A percentile compares a stretch with the other conserved stretches of the same genome.
These are phyloP conservation scores for Chelonoidis abingdonii DNA, from an alignment of 2,113 vertebrate genomes.

Conservation along the genomic window DNA sequence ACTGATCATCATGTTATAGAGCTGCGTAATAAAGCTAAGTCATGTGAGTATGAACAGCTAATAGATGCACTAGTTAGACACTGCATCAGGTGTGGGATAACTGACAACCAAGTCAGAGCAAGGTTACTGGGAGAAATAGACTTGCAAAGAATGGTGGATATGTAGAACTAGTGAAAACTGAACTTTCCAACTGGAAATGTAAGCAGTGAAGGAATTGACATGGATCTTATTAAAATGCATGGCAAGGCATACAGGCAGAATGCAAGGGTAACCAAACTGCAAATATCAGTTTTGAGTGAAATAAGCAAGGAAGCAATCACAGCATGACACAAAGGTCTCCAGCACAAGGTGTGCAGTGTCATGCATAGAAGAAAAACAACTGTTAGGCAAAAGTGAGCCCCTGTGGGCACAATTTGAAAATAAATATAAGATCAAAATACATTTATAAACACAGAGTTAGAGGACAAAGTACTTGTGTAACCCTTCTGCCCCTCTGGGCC, in stretches of 20 bases:
- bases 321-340: background rate
- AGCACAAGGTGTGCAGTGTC: background rate
- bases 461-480: background rate
- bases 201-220: background rate
- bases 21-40: too few species aligned
- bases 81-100: too few species aligned
- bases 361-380: background rate
- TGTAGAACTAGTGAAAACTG: background rate
- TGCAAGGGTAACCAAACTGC: rapidly evolving
- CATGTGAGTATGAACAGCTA: too few species aligned
- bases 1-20: too few species aligned
- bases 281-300: background rate
- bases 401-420: background rate
- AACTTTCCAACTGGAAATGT: rapidly evolving
- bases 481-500: too few species aligned
- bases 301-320: background rate
- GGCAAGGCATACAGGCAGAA: background rate
- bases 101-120: background rate
- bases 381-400: background rate
- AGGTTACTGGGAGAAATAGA: background rate
- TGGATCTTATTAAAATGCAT: background rate
- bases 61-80: too few species aligned
- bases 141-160: background rate
- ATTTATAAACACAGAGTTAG: background rate
- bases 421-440: background rate